phyloP scores from a whole-genome alignment of 2,797 vertebrate species.

The Serranus cabrilla region DNA sequence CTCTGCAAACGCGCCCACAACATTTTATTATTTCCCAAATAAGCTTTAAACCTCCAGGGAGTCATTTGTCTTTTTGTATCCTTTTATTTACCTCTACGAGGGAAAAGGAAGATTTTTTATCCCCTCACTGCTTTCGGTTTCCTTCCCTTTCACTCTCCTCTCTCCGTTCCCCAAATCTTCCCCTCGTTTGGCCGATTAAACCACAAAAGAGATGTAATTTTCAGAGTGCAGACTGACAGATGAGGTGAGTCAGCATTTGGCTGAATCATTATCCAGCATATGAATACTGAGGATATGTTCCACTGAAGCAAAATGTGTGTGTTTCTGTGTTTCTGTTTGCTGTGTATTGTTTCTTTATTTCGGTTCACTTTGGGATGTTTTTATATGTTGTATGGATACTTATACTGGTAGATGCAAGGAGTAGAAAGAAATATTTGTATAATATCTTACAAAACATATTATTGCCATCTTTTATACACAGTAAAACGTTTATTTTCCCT shows the following conservation, averaged over 20 bases:
- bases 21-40: slow-evolving; percentile 26
- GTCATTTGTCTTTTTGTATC: slow-evolving; percentile 4
- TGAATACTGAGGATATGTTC: slow-evolving; percentile 27
- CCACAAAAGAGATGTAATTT: slow-evolving; percentile 53
- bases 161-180: neutral
- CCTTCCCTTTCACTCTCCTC: neutral
- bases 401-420: too few relatives aligned
- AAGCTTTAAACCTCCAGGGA: slow-evolving; percentile 19
- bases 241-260: slow-evolving; percentile 70
- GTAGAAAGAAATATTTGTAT: too few relatives aligned
- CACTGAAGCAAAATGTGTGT: neutral
- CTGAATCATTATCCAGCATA: slow-evolving; percentile 53
- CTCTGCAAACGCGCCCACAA: slow-evolving; percentile 5
- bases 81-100: slow-evolving; percentile 3
- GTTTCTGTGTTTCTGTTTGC: neutral
- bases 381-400: neutral
- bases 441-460: too few relatives aligned
- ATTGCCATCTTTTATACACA: too few relatives aligned
- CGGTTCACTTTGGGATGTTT: neutral
- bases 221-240: slow-evolving; percentile 59
- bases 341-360: neutral
- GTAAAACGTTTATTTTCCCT: too few relatives aligned
- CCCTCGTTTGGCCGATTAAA: slow-evolving; percentile 71
- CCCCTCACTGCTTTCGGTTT: neutral
- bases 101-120: neutral